A percentile compares a stretch with the other conserved stretches of the same genome.
Evolutionary conservation across 2,888 invertebrate genomes (phyloP).

Genomic region (Mamestra brassicae): DNA sequence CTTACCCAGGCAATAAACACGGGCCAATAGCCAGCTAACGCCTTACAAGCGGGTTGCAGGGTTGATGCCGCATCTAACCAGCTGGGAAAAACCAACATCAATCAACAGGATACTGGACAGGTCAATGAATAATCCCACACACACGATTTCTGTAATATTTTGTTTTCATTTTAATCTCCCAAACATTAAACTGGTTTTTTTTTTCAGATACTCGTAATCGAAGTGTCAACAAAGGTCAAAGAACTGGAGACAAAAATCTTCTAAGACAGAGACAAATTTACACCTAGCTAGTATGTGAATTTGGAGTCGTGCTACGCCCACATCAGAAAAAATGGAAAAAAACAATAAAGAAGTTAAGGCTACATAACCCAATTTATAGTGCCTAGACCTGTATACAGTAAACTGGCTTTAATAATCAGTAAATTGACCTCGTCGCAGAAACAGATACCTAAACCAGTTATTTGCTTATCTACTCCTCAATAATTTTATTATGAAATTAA

Average conservation of each 20-base stretch:
- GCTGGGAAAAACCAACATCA: slow-evolving; percentile 27
- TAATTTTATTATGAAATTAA: slow-evolving; percentile 23
- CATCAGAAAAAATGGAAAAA: slow-evolving; percentile 5
- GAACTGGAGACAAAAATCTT: neutral
- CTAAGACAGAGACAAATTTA: neutral
- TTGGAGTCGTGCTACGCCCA: neutral
- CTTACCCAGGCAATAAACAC: neutral
- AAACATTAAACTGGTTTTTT: neutral
- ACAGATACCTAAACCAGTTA: slow-evolving; percentile 25
- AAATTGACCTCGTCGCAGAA: slow-evolving; percentile 15
- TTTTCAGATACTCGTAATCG: neutral
- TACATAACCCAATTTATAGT: neutral
- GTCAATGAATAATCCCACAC: neutral
- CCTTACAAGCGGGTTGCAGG: neutral
- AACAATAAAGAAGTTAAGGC: neutral
- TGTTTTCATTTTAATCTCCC: neutral
- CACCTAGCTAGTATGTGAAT: neutral
- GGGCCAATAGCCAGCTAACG: neutral
- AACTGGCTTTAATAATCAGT: slow-evolving; percentile 23
- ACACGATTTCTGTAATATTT: neutral
- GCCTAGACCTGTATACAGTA: neutral
- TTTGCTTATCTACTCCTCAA: slow-evolving; percentile 10
- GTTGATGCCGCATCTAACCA: neutral
- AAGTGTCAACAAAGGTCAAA: slow-evolving; percentile 9
- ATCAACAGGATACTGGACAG: neutral